A percentile compares a stretch with the other conserved stretches of the same genome.
Evolutionary conservation across 2,113 vertebrate genomes (phyloP).

Genomic region (Daphoenositta chrysoptera): DNA sequence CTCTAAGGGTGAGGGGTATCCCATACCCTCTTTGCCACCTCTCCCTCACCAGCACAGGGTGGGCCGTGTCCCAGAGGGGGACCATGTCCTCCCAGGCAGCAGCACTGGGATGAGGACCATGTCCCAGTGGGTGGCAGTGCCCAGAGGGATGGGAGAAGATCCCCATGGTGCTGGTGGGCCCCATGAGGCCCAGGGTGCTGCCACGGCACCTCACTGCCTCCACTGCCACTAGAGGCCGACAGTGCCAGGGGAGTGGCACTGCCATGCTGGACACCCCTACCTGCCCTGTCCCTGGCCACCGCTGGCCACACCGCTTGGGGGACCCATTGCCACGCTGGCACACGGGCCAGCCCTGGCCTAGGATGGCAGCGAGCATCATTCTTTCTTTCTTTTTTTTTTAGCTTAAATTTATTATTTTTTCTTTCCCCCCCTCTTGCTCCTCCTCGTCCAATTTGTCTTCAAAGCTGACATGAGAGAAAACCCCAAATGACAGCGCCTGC

Average conservation of each 20-base stretch:
- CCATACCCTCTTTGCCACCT: accelerated
- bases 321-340: background rate
- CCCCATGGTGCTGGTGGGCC: background rate
- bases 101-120: background rate
- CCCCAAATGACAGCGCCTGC: constrained; percentile 78
- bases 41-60: background rate
- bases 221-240: constrained; percentile 35
- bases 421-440: background rate
- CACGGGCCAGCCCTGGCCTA: background rate
- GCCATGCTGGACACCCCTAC: background rate
- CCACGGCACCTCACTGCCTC: background rate
- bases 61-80: background rate
- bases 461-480: constrained; percentile 85
- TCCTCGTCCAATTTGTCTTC: constrained; percentile 82
- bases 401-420: constrained; percentile 8
- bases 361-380: constrained; percentile 9
- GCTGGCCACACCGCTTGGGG: background rate
- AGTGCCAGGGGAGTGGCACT: background rate
- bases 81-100: background rate
- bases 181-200: background rate
- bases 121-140: background rate
- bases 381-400: background rate
- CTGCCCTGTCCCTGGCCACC: background rate
- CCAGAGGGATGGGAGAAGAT: background rate
- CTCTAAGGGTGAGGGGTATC: background rate